These are phyloP conservation scores for Eumerus sabulonum DNA, from an alignment of 2,888 invertebrate genomes.

Conservation along the genomic window DNA sequence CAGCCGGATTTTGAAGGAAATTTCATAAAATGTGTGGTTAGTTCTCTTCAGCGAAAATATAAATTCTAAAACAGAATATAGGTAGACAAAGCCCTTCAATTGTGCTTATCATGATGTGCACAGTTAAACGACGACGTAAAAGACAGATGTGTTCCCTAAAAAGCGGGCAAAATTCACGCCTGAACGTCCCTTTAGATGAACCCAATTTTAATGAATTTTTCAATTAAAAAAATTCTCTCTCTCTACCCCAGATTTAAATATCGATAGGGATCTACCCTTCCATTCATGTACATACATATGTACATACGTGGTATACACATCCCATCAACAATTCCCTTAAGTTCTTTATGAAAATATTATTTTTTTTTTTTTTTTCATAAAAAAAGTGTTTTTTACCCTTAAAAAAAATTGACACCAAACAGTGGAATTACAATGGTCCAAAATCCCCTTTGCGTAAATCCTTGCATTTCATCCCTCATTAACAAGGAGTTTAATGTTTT, in stretches of 20 bases:
- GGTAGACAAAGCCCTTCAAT: no score
- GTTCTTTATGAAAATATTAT: background rate
- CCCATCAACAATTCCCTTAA: slow-evolving; percentile 12
- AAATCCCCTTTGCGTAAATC: slow-evolving; percentile 61
- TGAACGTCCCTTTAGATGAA: no score
- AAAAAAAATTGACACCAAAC: slow-evolving; percentile 53
- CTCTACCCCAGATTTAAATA: slow-evolving; percentile 51
- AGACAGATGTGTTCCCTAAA: no score
- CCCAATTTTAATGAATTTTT: no score
- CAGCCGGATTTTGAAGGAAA: no score
- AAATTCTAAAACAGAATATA: no score
- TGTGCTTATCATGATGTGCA: no score
- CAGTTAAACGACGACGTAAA: no score
- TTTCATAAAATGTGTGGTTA: no score
- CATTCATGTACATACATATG: slow-evolving; percentile 6
- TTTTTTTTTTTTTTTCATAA: background rate
- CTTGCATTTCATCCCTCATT: slow-evolving; percentile 68
- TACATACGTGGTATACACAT: background rate
- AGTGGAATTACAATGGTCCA: slow-evolving; percentile 37
- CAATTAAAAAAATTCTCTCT: no score
- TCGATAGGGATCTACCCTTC: slow-evolving; percentile 59
- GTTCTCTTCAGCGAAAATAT: background rate
- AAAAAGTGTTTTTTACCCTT: slow-evolving; percentile 49
- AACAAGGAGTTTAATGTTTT: slow-evolving; percentile 57
- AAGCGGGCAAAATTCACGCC: no score